Conservation (phyloP, 2,113 vertebrate genomes). For the Sinocyclocheilus anshuiensis region DNA sequence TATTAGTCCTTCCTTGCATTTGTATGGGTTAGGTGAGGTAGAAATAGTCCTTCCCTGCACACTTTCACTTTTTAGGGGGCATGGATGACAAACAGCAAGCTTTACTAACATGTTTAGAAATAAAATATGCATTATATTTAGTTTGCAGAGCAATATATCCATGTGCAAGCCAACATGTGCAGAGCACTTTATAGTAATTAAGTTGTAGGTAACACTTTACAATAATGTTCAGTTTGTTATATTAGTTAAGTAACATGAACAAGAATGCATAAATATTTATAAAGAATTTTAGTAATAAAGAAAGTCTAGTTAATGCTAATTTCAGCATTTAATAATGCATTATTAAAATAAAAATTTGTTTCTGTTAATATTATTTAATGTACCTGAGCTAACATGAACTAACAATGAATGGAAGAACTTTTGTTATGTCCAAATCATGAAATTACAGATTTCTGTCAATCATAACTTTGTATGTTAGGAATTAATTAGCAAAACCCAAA, state of each 20-base stretch:
- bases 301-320: no score
- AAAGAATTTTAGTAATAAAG: no score
- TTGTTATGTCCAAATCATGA: not conserved
- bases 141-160: not conserved
- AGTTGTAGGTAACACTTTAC: not conserved
- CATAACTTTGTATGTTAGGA: not conserved
- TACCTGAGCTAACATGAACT: no score
- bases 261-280: not conserved
- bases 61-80: not conserved
- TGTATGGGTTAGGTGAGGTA: not conserved
- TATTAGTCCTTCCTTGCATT: not conserved
- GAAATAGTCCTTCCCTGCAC: not conserved
- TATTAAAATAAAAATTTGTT: no score
- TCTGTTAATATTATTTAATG: not conserved
- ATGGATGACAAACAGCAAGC: not conserved
- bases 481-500: conserved; percentile 1
- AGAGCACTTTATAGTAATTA: not conserved
- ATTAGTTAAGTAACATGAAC: not conserved
- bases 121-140: not conserved
- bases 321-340: no score
- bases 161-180: not conserved
- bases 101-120: not conserved
- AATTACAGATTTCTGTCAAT: not conserved
- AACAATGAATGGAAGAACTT: not conserved
- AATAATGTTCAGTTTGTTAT: not conserved